Base-by-base conservation (phyloP, 2,113 vertebrate genomes). In the Euleptes europaea region DNA sequence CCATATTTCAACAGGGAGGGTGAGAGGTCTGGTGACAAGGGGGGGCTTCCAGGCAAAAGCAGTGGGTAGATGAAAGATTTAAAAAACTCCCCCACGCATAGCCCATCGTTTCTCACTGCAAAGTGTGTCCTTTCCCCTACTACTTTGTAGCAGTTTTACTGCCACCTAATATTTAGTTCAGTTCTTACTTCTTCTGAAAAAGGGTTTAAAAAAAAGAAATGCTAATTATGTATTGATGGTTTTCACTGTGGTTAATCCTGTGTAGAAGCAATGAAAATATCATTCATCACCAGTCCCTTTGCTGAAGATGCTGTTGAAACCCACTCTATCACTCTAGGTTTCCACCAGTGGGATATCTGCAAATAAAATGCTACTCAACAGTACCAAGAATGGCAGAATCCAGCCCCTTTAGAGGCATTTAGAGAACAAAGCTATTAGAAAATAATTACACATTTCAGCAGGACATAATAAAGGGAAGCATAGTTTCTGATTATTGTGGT, bases 331-430 rank as follows among this genome's bases (percentile, higher is more conserved):
- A 0, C 47, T 85, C 51, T 38, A 1, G 17, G 1, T 83, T n/a
- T 51, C 6, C 4, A 26, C 80, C 7, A 0, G 0, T 74, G 54
- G 7, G 15, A 26, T 63, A 7, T 0, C 72, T 51, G 26, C 49
- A 0, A 1, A n/a, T n/a, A 0, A 38, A 47, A 2, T 14, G 23
- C 33, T 17, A 28, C 35, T 2, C 0, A 1, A 2, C 1, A 19
- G 11, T 8, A 0, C 4, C 80, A 31, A 7, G 2, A 57, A 69
- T 40, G 66, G 0, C 26, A 51, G 3, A 35, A 4, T 14, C 60
- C 19, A n/a, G 0, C 21, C 31, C n/a, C 19, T 69, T 63, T 28
- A 33, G n/a, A 1, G 3, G 11, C 6, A 84, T 40, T 71, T 66
- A 17, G 1, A 66, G 33, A 42, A 69, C 79, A 42, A 51, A 69